Base-by-base conservation (phyloP, 2,797 vertebrate species). In the Spheniscus humboldti region DNA sequence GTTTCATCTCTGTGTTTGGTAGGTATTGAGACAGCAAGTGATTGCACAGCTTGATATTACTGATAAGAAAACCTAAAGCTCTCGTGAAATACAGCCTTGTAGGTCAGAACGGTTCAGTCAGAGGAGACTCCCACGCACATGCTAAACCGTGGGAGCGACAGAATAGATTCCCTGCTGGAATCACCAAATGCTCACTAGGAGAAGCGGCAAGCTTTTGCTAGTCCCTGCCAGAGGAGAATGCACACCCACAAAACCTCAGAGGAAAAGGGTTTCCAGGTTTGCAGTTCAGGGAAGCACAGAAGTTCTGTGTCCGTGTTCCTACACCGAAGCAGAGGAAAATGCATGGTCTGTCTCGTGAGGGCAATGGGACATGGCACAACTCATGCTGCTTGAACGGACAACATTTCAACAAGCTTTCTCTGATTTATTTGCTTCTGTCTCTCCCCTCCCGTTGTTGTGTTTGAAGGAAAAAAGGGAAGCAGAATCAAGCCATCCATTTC, bases 121-220 rank as follows among this genome's bases (percentile, higher is more conserved):
- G 75, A 96, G 72, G 84, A 94, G 60, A 91, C 72, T 90, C 87
- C 91, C 53, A 90, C 87, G 3, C 22, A 25, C 60, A 47, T 66
- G 78, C 47, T 82, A 66, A 97, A 91, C 71, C 3, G 0, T 2
- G 5, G 78, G 31, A 93, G 75, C 68, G 83, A 12, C 64, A 88
- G 86, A 96, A 83, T 23, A 91, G 86, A 90, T 85, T 96, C 84
- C 91, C 91, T 92, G 60, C 78, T 96, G 93, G 73, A 94, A 93
- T 91, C 22, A 3, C 92, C 94, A 94, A 68, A 86, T 95, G 85
- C 85, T 93, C 31, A 5, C 56, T 83, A 68, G 59, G 45, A 92
- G 56, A 92, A 91, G 31, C 7, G 2, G 52, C 31, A 73, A 71
- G 74, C 48, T 96, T 94, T 83, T 60, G 18, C 75, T 77, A 47